Conservation (phyloP, 2,888 invertebrate species). For the Trissoscelio sp. region DNA sequence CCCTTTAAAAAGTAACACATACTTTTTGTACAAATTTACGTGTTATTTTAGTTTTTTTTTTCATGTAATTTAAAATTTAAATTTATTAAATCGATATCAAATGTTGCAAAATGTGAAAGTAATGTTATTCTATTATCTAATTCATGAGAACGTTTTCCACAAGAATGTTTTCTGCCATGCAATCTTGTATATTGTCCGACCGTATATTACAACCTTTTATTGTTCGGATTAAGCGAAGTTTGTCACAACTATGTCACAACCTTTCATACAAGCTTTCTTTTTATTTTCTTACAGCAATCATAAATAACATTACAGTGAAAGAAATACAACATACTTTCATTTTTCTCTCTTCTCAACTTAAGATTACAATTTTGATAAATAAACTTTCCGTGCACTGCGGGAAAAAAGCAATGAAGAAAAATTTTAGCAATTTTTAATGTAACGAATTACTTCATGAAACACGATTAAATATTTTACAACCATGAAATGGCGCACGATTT, state of each 20-base stretch:
- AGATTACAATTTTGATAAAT: neutral
- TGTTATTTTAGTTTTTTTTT: too few species aligned
- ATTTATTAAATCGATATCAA: neutral
- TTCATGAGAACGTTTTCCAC: neutral
- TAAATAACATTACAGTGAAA: neutral
- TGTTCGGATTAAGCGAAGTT: neutral
- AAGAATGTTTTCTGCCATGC: neutral
- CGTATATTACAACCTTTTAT: conserved; percentile 11
- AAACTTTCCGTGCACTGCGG: neutral
- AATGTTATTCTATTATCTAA: neutral
- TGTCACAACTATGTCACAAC: neutral
- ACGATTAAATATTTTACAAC: neutral
- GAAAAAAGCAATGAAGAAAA: too few species aligned
- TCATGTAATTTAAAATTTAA: too few species aligned
- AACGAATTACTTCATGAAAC: too few species aligned
- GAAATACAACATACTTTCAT: neutral
- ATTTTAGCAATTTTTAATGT: neutral
- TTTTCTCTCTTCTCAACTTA: neutral
- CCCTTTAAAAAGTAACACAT: too few species aligned
- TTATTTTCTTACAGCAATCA: neutral
- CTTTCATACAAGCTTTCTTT: neutral
- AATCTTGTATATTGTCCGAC: neutral
- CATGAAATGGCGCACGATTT: neutral
- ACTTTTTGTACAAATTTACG: too few species aligned
- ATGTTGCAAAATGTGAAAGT: neutral